Percentiles rank a stretch among this genome's conserved stretches.
phyloP scores from a whole-genome alignment of 1,140 invertebrate species.

The Dinoponera quadriceps region DNA sequence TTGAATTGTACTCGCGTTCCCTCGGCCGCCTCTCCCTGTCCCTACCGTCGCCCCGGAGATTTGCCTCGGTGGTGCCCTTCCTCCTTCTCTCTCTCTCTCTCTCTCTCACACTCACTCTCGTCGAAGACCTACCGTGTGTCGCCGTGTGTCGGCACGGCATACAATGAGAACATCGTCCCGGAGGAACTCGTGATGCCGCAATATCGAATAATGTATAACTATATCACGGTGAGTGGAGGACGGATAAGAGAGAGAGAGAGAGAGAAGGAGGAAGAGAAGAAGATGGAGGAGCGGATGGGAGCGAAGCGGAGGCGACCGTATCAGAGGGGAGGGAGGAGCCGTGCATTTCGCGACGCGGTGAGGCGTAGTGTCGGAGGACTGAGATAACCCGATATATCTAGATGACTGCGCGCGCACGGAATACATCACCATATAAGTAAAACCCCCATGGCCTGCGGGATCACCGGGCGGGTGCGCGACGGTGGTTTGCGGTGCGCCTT shows the following conservation, averaged over 20 bases:
- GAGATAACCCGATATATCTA: slow-evolving; percentile 77
- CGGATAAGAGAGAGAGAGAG: not conserved
- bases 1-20: slow-evolving; percentile 75
- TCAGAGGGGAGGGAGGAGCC: slow-evolving; percentile 20
- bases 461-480: slow-evolving; percentile 43
- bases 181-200: slow-evolving; percentile 79
- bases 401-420: slow-evolving; percentile 71
- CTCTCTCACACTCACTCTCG: slow-evolving; percentile 13
- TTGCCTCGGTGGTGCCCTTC: slow-evolving; percentile 8
- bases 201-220: slow-evolving; percentile 83
- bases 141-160: slow-evolving; percentile 66
- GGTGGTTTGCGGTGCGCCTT: slow-evolving; percentile 57
- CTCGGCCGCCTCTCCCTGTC: slow-evolving; percentile 27
- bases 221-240: slow-evolving; percentile 69
- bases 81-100: slow-evolving; percentile 38
- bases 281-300: slow-evolving; percentile 67
- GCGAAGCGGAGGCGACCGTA: slow-evolving; percentile 61
- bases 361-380: slow-evolving; percentile 63
- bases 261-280: slow-evolving; percentile 11
- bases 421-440: slow-evolving; percentile 81
- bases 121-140: slow-evolving; percentile 51
- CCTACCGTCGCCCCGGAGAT: slow-evolving; percentile 6
- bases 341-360: slow-evolving; percentile 64
- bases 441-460: slow-evolving; percentile 67
- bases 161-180: slow-evolving; percentile 81